A percentile compares a stretch with the other conserved stretches of the same genome.
These are phyloP conservation scores for Eulemur mongoz DNA, from an alignment of 2,797 vertebrate genomes.

Conservation along the genomic window DNA sequence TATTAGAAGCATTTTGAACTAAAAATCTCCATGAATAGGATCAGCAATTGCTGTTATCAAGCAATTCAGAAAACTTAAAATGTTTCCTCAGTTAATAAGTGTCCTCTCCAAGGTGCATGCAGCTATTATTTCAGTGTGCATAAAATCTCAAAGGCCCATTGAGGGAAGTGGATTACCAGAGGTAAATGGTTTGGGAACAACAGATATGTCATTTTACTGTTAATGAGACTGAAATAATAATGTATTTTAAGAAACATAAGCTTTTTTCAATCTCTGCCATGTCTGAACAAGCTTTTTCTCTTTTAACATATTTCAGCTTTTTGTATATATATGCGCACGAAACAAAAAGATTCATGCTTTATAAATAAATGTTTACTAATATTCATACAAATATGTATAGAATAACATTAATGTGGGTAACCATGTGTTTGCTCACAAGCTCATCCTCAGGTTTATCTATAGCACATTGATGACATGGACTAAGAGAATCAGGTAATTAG, in stretches of 20 bases:
- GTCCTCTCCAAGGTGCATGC: neutral
- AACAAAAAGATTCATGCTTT: neutral
- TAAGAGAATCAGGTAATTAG: neutral
- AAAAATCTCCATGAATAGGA: neutral
- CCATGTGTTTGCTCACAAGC: neutral
- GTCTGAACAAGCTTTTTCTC: neutral
- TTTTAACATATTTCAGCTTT: conserved; percentile 18
- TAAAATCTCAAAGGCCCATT: neutral
- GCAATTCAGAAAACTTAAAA: neutral
- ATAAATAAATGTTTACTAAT: conserved; percentile 1
- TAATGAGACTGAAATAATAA: conserved; percentile 16
- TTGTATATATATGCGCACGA: neutral
- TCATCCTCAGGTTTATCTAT: neutral
- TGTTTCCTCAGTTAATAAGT: neutral
- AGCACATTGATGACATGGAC: neutral
- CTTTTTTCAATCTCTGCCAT: neutral
- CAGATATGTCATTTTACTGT: neutral
- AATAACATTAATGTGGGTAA: neutral
- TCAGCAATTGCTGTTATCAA: neutral
- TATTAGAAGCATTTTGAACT: conserved; percentile 45
- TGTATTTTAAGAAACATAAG: neutral
- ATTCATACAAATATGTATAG: neutral
- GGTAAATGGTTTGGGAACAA: neutral
- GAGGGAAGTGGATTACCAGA: neutral
- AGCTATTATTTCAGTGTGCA: neutral